Base-by-base conservation (phyloP, 2,888 invertebrate species). In the Orthosia gothica region DNA sequence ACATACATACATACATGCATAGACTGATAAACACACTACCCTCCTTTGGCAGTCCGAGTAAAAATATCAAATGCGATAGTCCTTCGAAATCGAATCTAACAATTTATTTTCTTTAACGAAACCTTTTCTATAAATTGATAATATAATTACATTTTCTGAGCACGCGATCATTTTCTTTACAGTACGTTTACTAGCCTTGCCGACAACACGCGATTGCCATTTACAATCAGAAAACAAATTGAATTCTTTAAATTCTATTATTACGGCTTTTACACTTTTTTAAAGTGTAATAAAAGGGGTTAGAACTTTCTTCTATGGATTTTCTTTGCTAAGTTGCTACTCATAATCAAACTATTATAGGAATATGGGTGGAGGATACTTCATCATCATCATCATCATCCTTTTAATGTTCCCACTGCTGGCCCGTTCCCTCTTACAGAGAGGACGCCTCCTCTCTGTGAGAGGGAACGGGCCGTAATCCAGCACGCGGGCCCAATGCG, bases 141-240 rank as follows among this genome's bases (percentile, higher is more conserved):
- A 69, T 59, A 71, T 61, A 79, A 65, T 69, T 65, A 70, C 63
- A 59, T 70, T 47, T 59, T 26, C 16, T 32, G 13, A 45, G 23
- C 79, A 81, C 70, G 79, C 76, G 66, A 79, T 63, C 76, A 32
- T 57, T 69, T 81, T 63, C 13, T 63, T 57, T 80, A 54, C 18
- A 66, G 47, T 55, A 9, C 45, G 62, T 74, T 26, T 45, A 3
- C 45, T 11, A 40, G 49, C 26, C 40, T 40, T 40, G 23, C 15
- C 5, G 12, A 45, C 55, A 49, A n/a, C 79, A 79, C 81, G 75
- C 81, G 66, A 79, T 50, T 45, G 26, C 65, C 26, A 54, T 74
- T 74, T 23, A 40, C 20, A 61, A 55, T 55, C 55, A 26, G 47
- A 69, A 59, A 65, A 69, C n/a, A 61, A 74, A 64, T 52, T 69